These are phyloP conservation scores for Argyra leucocephala DNA, from an alignment of 2,888 invertebrate genomes.

Conservation along the genomic window DNA sequence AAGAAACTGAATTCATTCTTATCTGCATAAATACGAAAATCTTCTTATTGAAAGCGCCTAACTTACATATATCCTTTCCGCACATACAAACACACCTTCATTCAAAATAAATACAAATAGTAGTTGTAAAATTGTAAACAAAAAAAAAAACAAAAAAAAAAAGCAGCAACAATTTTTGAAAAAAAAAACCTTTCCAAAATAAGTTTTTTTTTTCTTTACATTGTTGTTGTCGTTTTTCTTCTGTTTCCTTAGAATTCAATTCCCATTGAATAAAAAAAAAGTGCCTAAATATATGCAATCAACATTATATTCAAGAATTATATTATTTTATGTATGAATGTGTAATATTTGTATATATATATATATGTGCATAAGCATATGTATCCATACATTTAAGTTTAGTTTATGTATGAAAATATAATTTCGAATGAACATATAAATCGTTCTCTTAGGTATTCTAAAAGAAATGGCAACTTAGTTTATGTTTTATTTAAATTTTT, in stretches of 20 bases:
- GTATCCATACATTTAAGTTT: not conserved
- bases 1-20: constrained; percentile 2
- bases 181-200: not conserved
- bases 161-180: not conserved
- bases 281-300: constrained; percentile 1
- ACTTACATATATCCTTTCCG: too few species aligned
- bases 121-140: not conserved
- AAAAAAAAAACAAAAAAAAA: not conserved
- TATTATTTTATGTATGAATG: not conserved
- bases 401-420: not conserved
- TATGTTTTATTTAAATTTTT: not conserved
- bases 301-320: constrained; percentile 6
- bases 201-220: too few species aligned
- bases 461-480: not conserved
- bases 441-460: constrained; percentile 1
- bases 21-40: constrained; percentile 6
- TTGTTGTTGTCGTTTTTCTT: too few species aligned
- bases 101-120: not conserved
- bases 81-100: not conserved
- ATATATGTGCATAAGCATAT: not conserved
- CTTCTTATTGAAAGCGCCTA: not conserved
- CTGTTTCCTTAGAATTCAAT: not conserved
- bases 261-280: not conserved
- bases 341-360: not conserved
- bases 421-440: not conserved